Evolutionary conservation across 2,888 invertebrate species (phyloP).

Genomic region (Ferdinandea cuprea): DNA sequence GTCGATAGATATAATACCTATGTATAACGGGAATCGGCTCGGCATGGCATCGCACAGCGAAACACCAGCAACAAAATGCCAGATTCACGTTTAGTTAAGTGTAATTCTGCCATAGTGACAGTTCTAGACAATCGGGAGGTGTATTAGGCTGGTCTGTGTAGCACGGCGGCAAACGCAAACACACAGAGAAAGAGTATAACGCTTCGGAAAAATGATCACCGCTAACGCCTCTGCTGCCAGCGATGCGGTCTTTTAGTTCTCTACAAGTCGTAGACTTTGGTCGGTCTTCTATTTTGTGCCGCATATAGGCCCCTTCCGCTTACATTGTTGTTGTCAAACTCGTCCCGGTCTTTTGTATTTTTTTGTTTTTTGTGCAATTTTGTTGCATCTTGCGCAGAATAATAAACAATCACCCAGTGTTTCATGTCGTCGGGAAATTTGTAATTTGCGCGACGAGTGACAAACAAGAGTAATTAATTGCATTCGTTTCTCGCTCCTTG

Average conservation of each 20-base stretch:
- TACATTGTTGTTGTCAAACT: conserved; percentile 1
- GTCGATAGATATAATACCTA: neutral
- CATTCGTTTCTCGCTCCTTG: conserved; percentile 22
- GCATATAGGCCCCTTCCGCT: conserved; percentile 16
- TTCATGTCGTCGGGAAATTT: neutral
- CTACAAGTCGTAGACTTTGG: conserved; percentile 16
- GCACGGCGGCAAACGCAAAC: neutral
- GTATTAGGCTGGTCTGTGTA: neutral
- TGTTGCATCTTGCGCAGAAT: neutral
- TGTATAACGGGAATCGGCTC: neutral
- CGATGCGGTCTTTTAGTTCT: conserved; percentile 35
- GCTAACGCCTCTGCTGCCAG: conserved; percentile 30
- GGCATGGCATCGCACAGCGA: no score
- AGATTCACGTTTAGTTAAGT: conserved; percentile 48
- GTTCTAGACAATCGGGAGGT: conserved; percentile 26
- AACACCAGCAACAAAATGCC: conserved; percentile 14
- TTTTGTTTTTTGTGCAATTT: conserved; percentile 32
- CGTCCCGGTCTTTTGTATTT: neutral
- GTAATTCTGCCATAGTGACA: conserved; percentile 49
- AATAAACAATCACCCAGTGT: neutral
- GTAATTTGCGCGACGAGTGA: no score
- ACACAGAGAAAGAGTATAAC: conserved; percentile 29
- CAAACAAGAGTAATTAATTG: conserved; percentile 44
- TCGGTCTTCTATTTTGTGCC: conserved; percentile 4
- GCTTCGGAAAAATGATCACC: conserved; percentile 23